Conservation (phyloP, 2,797 vertebrate genomes). For the Acropternis orthonyx region DNA sequence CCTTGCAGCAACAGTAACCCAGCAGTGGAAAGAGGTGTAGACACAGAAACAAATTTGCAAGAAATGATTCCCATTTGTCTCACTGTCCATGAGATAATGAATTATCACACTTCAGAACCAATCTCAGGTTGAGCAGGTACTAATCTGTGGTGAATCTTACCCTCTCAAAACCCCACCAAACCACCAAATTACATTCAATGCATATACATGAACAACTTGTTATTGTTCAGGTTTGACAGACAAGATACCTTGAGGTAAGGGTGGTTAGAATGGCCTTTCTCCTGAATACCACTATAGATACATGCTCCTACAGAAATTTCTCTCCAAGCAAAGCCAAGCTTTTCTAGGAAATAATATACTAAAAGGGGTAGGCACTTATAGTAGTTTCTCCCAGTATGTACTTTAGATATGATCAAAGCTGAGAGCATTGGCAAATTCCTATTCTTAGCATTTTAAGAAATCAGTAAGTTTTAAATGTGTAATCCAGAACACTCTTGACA, state of each 20-base stretch:
- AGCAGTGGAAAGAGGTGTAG: neutral
- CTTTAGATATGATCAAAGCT: neutral
- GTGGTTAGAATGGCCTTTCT: conserved; percentile 1
- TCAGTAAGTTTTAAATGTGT: neutral
- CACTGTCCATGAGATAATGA: neutral
- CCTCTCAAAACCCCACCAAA: neutral
- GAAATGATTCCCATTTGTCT: neutral
- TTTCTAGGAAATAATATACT: neutral
- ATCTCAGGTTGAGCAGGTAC: neutral
- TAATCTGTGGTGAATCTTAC: conserved; percentile 33
- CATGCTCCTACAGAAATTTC: neutral
- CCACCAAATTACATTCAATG: neutral
- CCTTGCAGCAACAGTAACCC: neutral
- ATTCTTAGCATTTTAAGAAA: neutral
- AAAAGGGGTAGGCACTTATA: neutral
- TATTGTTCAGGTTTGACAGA: conserved; percentile 40
- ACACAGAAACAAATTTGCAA: neutral
- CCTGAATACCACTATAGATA: neutral
- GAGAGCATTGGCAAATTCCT: neutral
- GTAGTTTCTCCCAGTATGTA: neutral
- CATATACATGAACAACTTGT: neutral
- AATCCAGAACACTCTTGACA: neutral
- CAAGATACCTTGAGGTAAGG: neutral
- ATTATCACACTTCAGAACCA: conserved; percentile 55
- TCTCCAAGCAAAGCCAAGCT: neutral